These are phyloP conservation scores for Bothrops jararaca DNA, from an alignment of 2,113 vertebrate genomes.

Conservation along the genomic window DNA sequence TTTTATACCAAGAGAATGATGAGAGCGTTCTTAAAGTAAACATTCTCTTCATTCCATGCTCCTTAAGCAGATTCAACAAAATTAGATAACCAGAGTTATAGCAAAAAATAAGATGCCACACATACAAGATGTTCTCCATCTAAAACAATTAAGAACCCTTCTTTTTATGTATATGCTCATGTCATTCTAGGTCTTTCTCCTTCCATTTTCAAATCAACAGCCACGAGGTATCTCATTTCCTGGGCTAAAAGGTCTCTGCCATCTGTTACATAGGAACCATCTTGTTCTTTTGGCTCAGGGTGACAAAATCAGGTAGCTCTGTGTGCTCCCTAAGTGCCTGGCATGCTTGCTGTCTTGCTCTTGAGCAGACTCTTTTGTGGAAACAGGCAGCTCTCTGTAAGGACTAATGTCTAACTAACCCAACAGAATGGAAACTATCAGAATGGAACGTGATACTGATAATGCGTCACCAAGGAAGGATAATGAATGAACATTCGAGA, in stretches of 20 bases:
- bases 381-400: slow-evolving; percentile 49
- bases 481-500: slow-evolving; percentile 50
- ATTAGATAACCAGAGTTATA: background rate
- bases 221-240: background rate
- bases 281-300: slow-evolving; percentile 42
- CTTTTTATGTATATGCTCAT: background rate
- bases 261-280: slow-evolving; percentile 21
- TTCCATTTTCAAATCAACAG: background rate
- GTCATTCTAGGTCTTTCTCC: background rate
- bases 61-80: background rate
- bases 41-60: background rate
- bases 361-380: slow-evolving; percentile 21
- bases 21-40: background rate
- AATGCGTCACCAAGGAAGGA: slow-evolving; percentile 44
- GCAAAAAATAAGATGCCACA: background rate
- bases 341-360: background rate
- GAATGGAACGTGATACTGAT: slow-evolving; percentile 49
- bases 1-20: background rate
- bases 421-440: slow-evolving; percentile 53
- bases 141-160: background rate
- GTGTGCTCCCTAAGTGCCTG: background rate
- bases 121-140: background rate
- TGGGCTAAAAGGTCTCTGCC: background rate
- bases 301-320: slow-evolving; percentile 23
- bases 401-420: slow-evolving; percentile 41